A percentile compares a stretch with the other conserved stretches of the same genome.
These are phyloP conservation scores for Dichetophora obliterata DNA, from an alignment of 2,888 invertebrate species.

Conservation along the genomic window DNA sequence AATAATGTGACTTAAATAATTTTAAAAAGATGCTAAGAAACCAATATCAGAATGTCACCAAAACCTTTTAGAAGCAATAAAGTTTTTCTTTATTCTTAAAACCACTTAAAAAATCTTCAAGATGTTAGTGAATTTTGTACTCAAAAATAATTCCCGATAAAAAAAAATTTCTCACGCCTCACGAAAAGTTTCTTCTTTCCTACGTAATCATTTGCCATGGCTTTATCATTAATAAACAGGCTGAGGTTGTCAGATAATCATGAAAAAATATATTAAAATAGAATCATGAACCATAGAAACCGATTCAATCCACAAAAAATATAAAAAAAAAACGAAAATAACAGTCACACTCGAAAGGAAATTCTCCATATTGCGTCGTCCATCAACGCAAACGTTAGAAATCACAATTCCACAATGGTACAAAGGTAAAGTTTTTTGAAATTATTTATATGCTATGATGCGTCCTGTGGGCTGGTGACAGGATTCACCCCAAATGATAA, in stretches of 20 bases:
- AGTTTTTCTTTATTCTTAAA: too few species aligned
- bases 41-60: too few species aligned
- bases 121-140: too few species aligned
- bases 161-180: too few species aligned
- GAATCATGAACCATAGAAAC: neutral
- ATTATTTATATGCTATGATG: neutral
- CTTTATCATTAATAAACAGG: neutral
- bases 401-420: neutral
- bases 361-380: neutral
- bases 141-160: too few species aligned
- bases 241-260: neutral
- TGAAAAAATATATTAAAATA: neutral
- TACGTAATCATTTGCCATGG: too few species aligned
- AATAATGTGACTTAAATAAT: too few species aligned
- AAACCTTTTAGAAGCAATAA: too few species aligned
- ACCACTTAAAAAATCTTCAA: too few species aligned
- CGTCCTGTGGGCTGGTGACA: neutral
- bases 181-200: too few species aligned
- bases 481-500: neutral
- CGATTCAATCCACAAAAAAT: neutral
- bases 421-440: neutral
- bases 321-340: neutral
- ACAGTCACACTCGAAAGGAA: neutral
- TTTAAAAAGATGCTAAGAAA: too few species aligned
- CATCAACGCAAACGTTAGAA: slow-evolving; percentile 1